These are phyloP conservation scores for Nephrocerus scutellatus DNA, from an alignment of 2,888 invertebrate genomes.

Conservation along the genomic window DNA sequence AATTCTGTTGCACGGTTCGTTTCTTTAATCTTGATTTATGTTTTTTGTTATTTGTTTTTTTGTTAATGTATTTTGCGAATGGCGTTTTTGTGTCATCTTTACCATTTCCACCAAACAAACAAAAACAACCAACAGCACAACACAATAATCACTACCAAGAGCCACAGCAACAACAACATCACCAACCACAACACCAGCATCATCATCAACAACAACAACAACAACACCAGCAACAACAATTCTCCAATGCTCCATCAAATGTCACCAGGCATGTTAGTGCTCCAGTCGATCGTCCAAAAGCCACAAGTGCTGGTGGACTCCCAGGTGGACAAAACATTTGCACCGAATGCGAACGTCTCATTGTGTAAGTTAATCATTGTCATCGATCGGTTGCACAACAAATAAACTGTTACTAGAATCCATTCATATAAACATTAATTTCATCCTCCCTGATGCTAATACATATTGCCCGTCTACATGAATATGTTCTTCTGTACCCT, in stretches of 20 bases:
- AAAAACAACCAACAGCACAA: slow-evolving; percentile 13
- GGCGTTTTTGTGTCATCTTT: background rate
- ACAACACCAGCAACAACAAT: slow-evolving; percentile 32
- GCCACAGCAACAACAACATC: slow-evolving; percentile 16
- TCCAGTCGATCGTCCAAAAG: slow-evolving; percentile 61
- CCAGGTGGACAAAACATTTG: slow-evolving; percentile 90
- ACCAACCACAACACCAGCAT: slow-evolving; percentile 24
- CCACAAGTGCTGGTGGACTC: slow-evolving; percentile 64
- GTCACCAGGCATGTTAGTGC: slow-evolving; percentile 62
- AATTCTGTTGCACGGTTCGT: slow-evolving; percentile 2
- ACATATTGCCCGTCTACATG: too few species aligned
- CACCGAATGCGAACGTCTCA: slow-evolving; percentile 93
- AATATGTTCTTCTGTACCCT: too few species aligned
- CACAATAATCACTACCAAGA: slow-evolving; percentile 2
- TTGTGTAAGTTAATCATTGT: slow-evolving; percentile 77
- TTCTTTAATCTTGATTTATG: background rate
- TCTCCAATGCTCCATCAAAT: slow-evolving; percentile 21
- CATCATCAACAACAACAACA: slow-evolving; percentile 27
- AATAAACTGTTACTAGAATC: too few species aligned
- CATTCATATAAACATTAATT: too few species aligned
- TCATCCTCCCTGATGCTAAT: too few species aligned
- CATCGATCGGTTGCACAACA: slow-evolving; percentile 1
- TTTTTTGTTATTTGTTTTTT: background rate
- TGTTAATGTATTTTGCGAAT: background rate
- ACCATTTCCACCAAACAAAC: slow-evolving; percentile 3